Evolutionary conservation across 2,113 vertebrate species (phyloP).

Genomic region (Dasyornis broadbenti): DNA sequence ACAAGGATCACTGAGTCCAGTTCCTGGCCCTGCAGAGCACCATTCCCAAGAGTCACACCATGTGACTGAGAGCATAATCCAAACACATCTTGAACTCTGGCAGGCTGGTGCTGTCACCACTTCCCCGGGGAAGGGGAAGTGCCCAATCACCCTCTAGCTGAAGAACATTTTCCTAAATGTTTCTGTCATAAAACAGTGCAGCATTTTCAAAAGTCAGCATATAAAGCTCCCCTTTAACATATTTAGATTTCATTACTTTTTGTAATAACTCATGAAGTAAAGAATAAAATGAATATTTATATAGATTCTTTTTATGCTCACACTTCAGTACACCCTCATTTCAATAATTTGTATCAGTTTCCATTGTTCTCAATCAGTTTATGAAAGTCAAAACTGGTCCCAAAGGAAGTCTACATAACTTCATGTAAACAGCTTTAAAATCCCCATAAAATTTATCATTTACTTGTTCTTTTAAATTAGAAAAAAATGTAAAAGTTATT

Average conservation of each 20-base stretch:
- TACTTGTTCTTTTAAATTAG: neutral
- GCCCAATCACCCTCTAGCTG: neutral
- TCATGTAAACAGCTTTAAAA: neutral
- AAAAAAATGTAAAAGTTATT: neutral
- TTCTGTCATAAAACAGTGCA: neutral
- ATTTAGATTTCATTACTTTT: neutral
- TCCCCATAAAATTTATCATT: neutral
- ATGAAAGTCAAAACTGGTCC: neutral
- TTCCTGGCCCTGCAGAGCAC: neutral
- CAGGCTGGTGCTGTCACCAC: neutral
- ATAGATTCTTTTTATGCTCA: neutral
- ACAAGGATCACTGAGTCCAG: accelerated
- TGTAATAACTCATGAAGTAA: neutral
- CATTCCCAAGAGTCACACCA: too few relatives aligned
- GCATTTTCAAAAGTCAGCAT: neutral
- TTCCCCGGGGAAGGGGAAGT: neutral
- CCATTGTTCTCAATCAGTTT: neutral
- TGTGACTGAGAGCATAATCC: neutral
- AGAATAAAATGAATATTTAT: neutral
- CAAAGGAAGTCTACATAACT: neutral
- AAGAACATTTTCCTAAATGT: neutral
- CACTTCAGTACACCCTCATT: neutral
- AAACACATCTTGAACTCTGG: neutral
- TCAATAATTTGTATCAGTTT: constrained; percentile 23
- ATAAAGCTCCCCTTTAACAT: neutral